Conservation (phyloP, 2,797 vertebrate genomes). For the Corythornis leucogaster region DNA sequence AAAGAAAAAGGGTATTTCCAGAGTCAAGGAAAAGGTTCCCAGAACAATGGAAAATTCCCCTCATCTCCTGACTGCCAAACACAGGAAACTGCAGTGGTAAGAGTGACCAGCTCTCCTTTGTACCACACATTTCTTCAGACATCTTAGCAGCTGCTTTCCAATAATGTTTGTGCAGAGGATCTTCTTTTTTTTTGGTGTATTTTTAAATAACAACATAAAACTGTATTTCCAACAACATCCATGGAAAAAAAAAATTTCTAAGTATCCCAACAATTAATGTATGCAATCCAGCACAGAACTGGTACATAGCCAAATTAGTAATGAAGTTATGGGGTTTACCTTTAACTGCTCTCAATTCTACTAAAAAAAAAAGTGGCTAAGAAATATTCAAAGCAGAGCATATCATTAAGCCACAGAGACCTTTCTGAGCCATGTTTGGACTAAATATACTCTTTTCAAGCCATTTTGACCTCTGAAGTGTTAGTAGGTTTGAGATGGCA, state of each 20-base stretch:
- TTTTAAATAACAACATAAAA: neutral
- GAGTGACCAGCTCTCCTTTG: neutral
- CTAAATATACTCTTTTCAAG: neutral
- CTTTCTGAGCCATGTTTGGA: neutral
- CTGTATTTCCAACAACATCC: neutral
- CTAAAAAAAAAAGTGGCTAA: neutral
- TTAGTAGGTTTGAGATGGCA: neutral
- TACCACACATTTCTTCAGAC: neutral
- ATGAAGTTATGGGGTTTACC: neutral
- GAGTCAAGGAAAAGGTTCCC: neutral
- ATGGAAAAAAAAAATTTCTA: neutral
- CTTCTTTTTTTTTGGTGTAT: neutral
- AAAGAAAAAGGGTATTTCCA: conserved; percentile 37
- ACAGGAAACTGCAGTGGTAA: conserved; percentile 12
- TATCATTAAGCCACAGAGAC: neutral
- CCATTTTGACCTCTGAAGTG: neutral
- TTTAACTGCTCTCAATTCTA: neutral
- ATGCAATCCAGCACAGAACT: neutral
- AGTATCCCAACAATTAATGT: neutral
- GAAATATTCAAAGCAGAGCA: neutral
- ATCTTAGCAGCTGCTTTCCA: neutral
- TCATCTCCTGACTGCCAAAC: neutral
- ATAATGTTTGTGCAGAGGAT: neutral
- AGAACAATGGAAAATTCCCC: conserved; percentile 35
- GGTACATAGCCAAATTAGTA: neutral